These are phyloP conservation scores for Amphipoea lucens DNA, from an alignment of 2,888 invertebrate species.

Conservation along the genomic window DNA sequence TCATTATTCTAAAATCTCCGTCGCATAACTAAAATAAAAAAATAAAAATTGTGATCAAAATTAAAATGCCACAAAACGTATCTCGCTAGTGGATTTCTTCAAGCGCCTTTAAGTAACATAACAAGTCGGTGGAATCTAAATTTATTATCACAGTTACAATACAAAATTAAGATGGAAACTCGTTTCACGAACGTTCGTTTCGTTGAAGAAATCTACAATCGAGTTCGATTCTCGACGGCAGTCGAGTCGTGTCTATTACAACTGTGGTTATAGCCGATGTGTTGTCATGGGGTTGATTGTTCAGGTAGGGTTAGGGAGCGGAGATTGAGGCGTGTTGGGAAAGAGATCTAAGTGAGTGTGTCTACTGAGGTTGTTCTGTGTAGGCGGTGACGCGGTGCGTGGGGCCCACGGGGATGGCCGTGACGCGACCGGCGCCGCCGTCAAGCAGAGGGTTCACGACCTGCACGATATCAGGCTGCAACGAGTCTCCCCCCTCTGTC, in stretches of 20 bases:
- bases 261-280: slow-evolving; percentile 61
- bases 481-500: slow-evolving; percentile 84
- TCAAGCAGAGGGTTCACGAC: slow-evolving; percentile 88
- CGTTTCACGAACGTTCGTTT: slow-evolving; percentile 81
- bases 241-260: slow-evolving; percentile 67
- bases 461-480: slow-evolving; percentile 90
- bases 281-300: slow-evolving; percentile 73
- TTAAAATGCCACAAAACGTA: slow-evolving; percentile 77
- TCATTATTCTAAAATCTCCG: slow-evolving; percentile 82
- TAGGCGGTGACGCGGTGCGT: slow-evolving; percentile 83
- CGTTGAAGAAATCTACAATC: slow-evolving; percentile 88
- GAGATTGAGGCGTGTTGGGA: slow-evolving; percentile 64
- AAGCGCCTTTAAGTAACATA: slow-evolving; percentile 83
- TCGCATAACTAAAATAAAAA: slow-evolving; percentile 83
- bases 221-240: slow-evolving; percentile 73
- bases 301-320: slow-evolving; percentile 58
- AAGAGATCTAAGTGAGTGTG: slow-evolving; percentile 60
- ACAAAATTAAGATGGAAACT: slow-evolving; percentile 87
- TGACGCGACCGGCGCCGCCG: slow-evolving; percentile 86
- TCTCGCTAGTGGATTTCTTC: slow-evolving; percentile 88
- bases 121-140: slow-evolving; percentile 88
- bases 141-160: slow-evolving; percentile 90
- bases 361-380: slow-evolving; percentile 78
- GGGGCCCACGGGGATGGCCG: slow-evolving; percentile 87
- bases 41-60: slow-evolving; percentile 85